A percentile compares a stretch with the other conserved stretches of the same genome.
phyloP scores from a whole-genome alignment of 2,113 vertebrate species.

The Thamnophis sirtalis region DNA sequence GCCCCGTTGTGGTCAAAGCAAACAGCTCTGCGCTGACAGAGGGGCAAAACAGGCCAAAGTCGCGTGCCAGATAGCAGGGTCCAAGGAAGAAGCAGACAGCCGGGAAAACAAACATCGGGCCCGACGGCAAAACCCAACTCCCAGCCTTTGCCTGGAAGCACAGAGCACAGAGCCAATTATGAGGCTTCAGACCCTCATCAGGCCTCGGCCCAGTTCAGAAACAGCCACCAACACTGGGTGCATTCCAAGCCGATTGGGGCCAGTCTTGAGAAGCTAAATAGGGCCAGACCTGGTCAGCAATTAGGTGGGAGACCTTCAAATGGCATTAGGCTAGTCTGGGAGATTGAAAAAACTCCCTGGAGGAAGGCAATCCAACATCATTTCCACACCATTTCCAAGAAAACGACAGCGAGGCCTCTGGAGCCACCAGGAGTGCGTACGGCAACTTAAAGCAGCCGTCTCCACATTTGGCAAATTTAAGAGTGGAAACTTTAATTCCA shows the following conservation, averaged over 20 bases:
- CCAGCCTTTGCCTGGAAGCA: background rate
- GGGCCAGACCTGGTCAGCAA: background rate
- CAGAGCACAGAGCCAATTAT: background rate
- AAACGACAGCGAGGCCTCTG: background rate
- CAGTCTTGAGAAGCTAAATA: background rate
- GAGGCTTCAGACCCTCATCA: background rate
- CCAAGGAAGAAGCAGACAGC: background rate
- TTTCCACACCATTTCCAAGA: background rate
- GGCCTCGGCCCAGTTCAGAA: background rate
- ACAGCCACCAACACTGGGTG: background rate
- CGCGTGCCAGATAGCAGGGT: background rate
- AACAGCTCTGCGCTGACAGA: background rate
- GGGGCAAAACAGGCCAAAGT: background rate
- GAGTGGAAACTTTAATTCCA: background rate
- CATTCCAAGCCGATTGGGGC: background rate
- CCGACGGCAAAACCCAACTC: background rate
- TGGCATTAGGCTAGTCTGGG: background rate
- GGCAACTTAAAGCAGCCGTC: background rate
- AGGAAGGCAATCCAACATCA: background rate
- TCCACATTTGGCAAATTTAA: background rate
- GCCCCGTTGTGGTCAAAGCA: background rate
- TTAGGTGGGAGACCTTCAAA: background rate
- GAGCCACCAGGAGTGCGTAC: background rate
- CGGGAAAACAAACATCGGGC: background rate
- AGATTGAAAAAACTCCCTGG: background rate